A percentile compares a stretch with the other conserved stretches of the same genome.
phyloP scores from a whole-genome alignment of 1,140 invertebrate genomes.

The Tetragonula clypearis region DNA sequence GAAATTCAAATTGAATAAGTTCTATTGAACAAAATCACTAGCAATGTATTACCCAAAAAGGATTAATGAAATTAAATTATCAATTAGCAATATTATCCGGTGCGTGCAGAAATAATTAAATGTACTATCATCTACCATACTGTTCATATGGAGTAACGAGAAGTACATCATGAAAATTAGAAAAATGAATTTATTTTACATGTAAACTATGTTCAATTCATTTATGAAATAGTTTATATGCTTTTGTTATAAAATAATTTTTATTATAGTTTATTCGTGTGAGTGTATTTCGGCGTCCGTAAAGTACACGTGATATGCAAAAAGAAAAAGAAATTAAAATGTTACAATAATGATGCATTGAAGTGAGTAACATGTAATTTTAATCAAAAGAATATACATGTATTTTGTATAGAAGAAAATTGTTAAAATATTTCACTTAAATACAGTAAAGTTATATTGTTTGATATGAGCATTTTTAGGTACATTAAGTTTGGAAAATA shows the following conservation, averaged over 20 bases:
- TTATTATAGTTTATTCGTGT: constrained; percentile 22
- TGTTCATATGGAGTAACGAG: constrained; percentile 45
- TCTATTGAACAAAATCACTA: constrained; percentile 17
- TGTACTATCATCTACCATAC: constrained; percentile 41
- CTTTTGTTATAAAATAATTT: constrained; percentile 26
- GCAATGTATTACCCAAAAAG: neutral
- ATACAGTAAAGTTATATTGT: constrained; percentile 21
- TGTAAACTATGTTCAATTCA: constrained; percentile 18
- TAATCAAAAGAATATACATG: neutral
- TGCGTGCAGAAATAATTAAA: constrained; percentile 32
- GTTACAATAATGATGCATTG: constrained; percentile 4
- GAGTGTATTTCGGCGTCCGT: neutral
- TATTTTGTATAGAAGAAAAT: constrained; percentile 17
- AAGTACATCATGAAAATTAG: neutral
- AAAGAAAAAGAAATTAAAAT: neutral
- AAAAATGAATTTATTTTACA: constrained; percentile 6
- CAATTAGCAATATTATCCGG: constrained; percentile 37
- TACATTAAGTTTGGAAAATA: constrained; percentile 32
- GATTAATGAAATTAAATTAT: constrained; percentile 25
- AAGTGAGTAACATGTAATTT: neutral
- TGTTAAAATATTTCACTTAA: constrained; percentile 25
- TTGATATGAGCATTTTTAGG: neutral
- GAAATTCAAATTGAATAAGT: neutral
- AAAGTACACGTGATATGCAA: constrained; percentile 12
- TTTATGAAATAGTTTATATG: constrained; percentile 38